Evolutionary conservation across 2,888 invertebrate genomes (phyloP).

Genomic region (Lasioglossum vierecki): DNA sequence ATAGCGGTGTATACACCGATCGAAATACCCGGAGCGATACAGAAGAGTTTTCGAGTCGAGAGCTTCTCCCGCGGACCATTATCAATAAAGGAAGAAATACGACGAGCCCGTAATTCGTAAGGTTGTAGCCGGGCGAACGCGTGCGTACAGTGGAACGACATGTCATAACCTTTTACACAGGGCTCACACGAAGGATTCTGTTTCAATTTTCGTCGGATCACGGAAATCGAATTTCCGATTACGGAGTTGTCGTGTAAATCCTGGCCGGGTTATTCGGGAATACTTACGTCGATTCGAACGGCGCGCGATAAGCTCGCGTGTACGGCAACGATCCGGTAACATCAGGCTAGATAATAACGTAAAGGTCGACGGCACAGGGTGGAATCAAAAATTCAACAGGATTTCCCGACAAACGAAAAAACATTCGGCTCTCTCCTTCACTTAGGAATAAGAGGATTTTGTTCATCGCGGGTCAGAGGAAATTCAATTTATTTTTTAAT

Average conservation of each 20-base stretch:
- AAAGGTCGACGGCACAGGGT: neutral
- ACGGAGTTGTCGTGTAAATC: constrained; percentile 51
- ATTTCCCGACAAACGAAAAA: neutral
- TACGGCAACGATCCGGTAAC: no score
- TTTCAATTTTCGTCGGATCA: constrained; percentile 75
- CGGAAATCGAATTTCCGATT: constrained; percentile 72
- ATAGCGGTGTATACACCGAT: neutral
- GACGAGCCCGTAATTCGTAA: constrained; percentile 1
- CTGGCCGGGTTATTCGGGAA: constrained; percentile 43
- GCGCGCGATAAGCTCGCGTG: constrained; percentile 25
- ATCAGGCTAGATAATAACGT: neutral
- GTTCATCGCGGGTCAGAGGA: neutral
- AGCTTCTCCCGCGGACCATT: neutral
- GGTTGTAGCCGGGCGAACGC: neutral
- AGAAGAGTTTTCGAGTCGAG: neutral
- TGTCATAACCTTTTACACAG: constrained; percentile 42
- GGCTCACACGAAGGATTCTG: constrained; percentile 67
- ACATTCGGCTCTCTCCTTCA: neutral
- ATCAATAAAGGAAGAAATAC: constrained; percentile 3
- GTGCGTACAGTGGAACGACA: constrained; percentile 17
- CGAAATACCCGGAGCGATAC: neutral
- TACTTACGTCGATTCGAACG: constrained; percentile 43
- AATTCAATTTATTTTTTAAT: constrained; percentile 1
- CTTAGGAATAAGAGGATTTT: neutral
- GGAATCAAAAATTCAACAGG: neutral